Evolutionary conservation across 2,797 vertebrate species (phyloP), one percentile per base, ranked within the genome.

Genomic region (Oceanodroma leucorhoa): DNA sequence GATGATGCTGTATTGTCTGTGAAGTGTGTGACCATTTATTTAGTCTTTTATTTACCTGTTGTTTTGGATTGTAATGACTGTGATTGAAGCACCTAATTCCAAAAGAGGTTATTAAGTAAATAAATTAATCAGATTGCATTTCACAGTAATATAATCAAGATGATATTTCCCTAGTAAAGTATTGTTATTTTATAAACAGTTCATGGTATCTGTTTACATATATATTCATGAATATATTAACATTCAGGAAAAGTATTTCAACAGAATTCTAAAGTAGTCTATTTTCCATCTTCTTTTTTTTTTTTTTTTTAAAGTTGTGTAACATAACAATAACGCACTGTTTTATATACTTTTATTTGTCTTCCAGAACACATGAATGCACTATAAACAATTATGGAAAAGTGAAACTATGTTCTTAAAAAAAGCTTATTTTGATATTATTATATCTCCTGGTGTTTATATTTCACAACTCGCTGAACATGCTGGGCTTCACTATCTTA

Each of bases 111-210:
- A 97, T 95, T 96, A 94, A 95, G 87, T 94, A 96, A 97, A 96
- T 86, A 97, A 93, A 95, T 94, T 96, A 97, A 97, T 96, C 87
- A 94, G 94, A 96, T 70, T 95, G 66, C 93, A 54, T 87, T 96
- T 96, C 58, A 83, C 88, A 82, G 70, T 72, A 95, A 94, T 91
- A 94, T 95, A 98, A 97, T 97, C 93, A 96, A 89, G 72, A 81
- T 93, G 80, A 89, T 87, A 91, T 93, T 97, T 96, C 82, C 61
- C 72, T 93, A 64, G 82, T 83, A 96, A 96, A 94, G 83, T 90
- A 92, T 96, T 97, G 94, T 57, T 58, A 94, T 97, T 97, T 95
- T 97, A 97, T 95, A 97, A 97, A 96, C 96, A 96, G 92, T 97
- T 97, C 78, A 87, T 96, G 81, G 76, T 90, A 92, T 82, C 85